Base-by-base conservation (phyloP, 1,140 invertebrate species). In the Chironomus tepperi region DNA sequence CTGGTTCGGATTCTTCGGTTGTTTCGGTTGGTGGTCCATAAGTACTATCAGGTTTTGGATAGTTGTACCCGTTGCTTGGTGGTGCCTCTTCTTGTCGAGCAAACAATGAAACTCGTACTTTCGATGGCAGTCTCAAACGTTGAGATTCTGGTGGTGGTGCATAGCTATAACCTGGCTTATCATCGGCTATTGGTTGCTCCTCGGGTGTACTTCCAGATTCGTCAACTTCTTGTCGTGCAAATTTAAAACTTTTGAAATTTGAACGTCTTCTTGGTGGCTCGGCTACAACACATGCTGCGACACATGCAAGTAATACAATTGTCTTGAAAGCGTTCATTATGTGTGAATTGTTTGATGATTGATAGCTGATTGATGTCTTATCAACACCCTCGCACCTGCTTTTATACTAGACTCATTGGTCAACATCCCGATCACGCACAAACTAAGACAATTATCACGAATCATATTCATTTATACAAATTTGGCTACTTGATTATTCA, bases 311-410 rank as follows among this genome's bases (percentile, higher is more conserved):
- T n/a, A 57, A 5, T 15, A 57, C 12, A 57, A 57, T 57, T 57
- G 24, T 34, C 24, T 34, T 34, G 10, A 57, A 57, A 12, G 47
- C 47, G 43, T 47, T 47, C 12, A 57, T 57, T 0, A n/a, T 57
- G 47, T 57, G 47, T 57, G 47, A 57, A 57, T 57, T 57, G 47
- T 57, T 57, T 57, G 47, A 57, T 57, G 47, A 57, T 12, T 57
- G 47, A 57, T 5, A 57, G 15, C 47, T 57, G 47, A 57, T 57
- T 57, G 47, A 57, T 57, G 47, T 15, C 47, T 57, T 57, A 57
- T 57, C 47, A 57, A 12, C 47, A n/a, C 12, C 47, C 47, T 57
- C 47, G 47, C 10, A 57, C 47, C n/a, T n/a, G 47, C 12, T 57
- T 57, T 57, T 57, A 57, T 57, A 57, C 47, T n/a, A 57, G 12